Base-by-base conservation (phyloP, 2,888 invertebrate genomes). In the Phorcus lineatus region DNA sequence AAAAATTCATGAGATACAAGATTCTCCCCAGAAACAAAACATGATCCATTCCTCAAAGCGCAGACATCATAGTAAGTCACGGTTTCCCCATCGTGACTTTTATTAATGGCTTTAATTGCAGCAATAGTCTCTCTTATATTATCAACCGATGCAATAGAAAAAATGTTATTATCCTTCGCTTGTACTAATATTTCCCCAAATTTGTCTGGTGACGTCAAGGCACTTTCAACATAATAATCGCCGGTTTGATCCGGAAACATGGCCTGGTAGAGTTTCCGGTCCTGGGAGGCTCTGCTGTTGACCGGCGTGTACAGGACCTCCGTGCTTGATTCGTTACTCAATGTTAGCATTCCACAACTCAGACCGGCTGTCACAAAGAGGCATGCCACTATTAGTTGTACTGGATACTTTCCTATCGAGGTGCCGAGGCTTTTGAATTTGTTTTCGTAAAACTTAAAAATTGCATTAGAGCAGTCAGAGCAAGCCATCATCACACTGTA, bases 281-380 rank as follows among this genome's bases (percentile, higher is more conserved):
- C 87, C 28, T 77, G 16, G 47, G 81, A 62, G 17, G 89, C 86
- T 13, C 83, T 80, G 74, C 86, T 85, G 77, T 82, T 84, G 62
- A 82, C 78, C 0, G 87, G 87, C 16, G 86, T 83, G 74, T 86
- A 87, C n/a, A 87, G 78, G 22, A 70, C 80, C 74, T 85, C 83
- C 17, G 85, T 79, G 66, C 81, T 77, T 1, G 85, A 80, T 70
- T 86, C 87, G 52, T 81, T 83, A 19, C 76, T n/a, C 17, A 87
- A 24, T 54, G 52, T 76, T 9, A 76, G 4, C 28, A 76, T 52
- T 28, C 76, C 76, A n/a, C 52, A 53, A 16, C 86, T 85, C 16
- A 86, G 79, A 6, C 84, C 78, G 19, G 80, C 36, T 47, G 84
- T 85, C n/a, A 81, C 62, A 2, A 76, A 7, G 1, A 66, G 13